phyloP scores from a whole-genome alignment of 2,888 invertebrate genomes.

The Myopa testacea region DNA sequence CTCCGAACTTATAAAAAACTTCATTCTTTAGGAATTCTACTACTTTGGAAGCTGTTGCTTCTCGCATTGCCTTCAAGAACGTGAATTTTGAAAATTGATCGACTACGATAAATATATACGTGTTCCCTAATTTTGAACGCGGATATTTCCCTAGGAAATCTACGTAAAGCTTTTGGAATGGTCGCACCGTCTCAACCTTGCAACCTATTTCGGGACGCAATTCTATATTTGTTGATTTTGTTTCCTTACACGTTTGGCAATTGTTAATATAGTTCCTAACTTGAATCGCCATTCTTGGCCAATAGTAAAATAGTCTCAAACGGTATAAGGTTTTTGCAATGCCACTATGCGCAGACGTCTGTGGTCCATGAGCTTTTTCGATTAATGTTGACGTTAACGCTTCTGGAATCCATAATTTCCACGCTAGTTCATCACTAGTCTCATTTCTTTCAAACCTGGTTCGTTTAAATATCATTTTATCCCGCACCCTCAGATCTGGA shows the following conservation, averaged over 20 bases:
- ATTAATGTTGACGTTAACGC: background rate
- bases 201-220: slow-evolving; percentile 4
- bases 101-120: slow-evolving; percentile 42
- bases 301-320: slow-evolving; percentile 41
- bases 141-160: slow-evolving; percentile 3
- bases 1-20: slow-evolving; percentile 53
- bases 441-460: background rate
- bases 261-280: slow-evolving; percentile 32
- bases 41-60: slow-evolving; percentile 33
- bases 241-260: slow-evolving; percentile 36
- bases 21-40: slow-evolving; percentile 43
- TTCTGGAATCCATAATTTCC: slow-evolving; percentile 16
- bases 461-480: slow-evolving; percentile 23
- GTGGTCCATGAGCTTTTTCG: background rate
- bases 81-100: slow-evolving; percentile 46
- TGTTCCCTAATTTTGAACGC: slow-evolving; percentile 36
- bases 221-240: slow-evolving; percentile 1
- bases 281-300: slow-evolving; percentile 46
- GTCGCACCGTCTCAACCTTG: slow-evolving; percentile 39
- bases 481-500: slow-evolving; percentile 29
- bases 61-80: slow-evolving; percentile 41
- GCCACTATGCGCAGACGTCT: slow-evolving; percentile 29
- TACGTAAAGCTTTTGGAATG: background rate
- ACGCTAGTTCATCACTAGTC: slow-evolving; percentile 5
- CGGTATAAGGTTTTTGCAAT: slow-evolving; percentile 39